Evolutionary conservation across 2,888 invertebrate genomes (phyloP).

Genomic region (Patella pellucida): DNA sequence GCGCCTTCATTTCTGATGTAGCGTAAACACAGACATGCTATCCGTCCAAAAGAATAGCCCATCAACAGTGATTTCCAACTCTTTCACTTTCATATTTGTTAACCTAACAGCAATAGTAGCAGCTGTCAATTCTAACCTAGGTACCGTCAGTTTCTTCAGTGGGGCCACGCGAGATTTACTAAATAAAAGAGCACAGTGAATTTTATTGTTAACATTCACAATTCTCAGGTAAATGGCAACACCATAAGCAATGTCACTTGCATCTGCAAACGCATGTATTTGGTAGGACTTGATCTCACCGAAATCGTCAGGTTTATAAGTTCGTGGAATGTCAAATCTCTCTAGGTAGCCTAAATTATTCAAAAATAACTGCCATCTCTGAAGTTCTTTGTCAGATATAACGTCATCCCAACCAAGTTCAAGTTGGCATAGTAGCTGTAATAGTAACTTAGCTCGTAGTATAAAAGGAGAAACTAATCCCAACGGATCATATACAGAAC

Average conservation of each 20-base stretch:
- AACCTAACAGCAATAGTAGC: constrained; percentile 24
- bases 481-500: constrained; percentile 38
- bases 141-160: constrained; percentile 26
- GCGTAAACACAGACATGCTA: constrained; percentile 30
- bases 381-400: constrained; percentile 18
- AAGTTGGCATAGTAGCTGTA: constrained; percentile 30
- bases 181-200: constrained; percentile 28
- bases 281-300: constrained; percentile 9
- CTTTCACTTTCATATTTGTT: constrained; percentile 19
- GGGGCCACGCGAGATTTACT: constrained; percentile 33
- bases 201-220: constrained; percentile 15
- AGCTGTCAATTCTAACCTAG: constrained; percentile 18
- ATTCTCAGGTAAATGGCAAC: constrained; percentile 20
- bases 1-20: constrained; percentile 32
- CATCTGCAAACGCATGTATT: constrained; percentile 35
- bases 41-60: constrained; percentile 34
- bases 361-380: constrained; percentile 24
- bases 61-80: constrained; percentile 20
- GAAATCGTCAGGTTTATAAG: constrained; percentile 28
- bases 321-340: constrained; percentile 17
- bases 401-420: constrained; percentile 37
- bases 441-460: constrained; percentile 31
- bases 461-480: constrained; percentile 37
- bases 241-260: constrained; percentile 20
- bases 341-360: constrained; percentile 20